Evolutionary conservation across 2,888 invertebrate genomes (phyloP).

Genomic region (Aelia acuminata): DNA sequence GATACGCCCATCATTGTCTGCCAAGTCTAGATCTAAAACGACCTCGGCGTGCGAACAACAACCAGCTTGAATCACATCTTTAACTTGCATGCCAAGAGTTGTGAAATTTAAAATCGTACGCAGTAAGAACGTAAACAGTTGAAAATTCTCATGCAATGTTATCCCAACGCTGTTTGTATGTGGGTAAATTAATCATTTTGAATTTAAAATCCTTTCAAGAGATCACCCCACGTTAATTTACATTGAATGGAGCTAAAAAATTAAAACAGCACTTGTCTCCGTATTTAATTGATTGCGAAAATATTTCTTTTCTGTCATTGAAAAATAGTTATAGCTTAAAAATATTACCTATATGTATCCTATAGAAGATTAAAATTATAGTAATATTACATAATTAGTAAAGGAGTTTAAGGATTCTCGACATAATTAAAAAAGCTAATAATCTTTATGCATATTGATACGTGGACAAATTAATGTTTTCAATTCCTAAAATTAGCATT

Average conservation of each 20-base stretch:
- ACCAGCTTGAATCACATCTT: slow-evolving; percentile 2
- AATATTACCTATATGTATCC: background rate
- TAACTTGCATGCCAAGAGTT: background rate
- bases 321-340: background rate
- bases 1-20: slow-evolving; percentile 25
- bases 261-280: background rate
- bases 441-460: no score
- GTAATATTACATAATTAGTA: background rate
- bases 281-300: background rate
- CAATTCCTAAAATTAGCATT: no score
- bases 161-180: background rate
- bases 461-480: no score
- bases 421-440: background rate
- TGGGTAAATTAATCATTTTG: background rate
- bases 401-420: background rate
- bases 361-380: background rate
- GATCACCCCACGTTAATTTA: background rate
- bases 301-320: background rate
- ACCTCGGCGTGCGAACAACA: background rate
- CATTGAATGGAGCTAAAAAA: background rate
- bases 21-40: background rate
- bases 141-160: background rate
- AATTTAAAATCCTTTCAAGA: slow-evolving; percentile 19
- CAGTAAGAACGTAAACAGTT: background rate
- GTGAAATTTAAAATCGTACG: background rate